Base-by-base conservation (phyloP, 2,888 invertebrate species). In the Mimumesa dahlbomi region DNA sequence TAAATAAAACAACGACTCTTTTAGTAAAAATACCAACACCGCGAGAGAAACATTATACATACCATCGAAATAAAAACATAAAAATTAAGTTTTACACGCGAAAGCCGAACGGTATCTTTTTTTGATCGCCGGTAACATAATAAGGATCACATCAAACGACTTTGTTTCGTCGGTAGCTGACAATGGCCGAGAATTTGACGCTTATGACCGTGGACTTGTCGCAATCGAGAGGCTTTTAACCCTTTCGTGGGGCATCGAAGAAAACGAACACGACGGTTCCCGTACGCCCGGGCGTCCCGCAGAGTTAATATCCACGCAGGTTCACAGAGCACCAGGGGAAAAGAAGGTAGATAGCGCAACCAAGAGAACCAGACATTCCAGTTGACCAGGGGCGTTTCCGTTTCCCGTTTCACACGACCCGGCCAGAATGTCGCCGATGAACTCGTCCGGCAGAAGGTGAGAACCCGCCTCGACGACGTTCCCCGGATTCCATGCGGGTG, bases 341-440 rank as follows among this genome's bases (percentile, higher is more conserved):
- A 21, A 38, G 43, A 50, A 25, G n/a, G n/a, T 22, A 45, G 45
- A 42, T 22, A 46, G 40, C 7, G 50, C 36, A 4, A 18, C 34
- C 31, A 25, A 25, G 52, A 57, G 59, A 56, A 72, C 62, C 64
- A 66, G 75, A 70, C 77, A 81, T 84, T 78, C 81, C 78, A 71
- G 67, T 76, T 64, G 73, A 69, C 68, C 63, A 77, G 64, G 48
- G 70, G 66, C 72, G 70, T 82, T 82, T 82, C 82, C 83, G 79
- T 83, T 82, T 82, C 79, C 79, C 77, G 81, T 81, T 82, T 82
- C 81, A 71, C 79, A 77, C 82, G 77, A 82, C 77, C 68, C 58
- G 75, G 46, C 49, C 77, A 57, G 73, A 75, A 73, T 73, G 74
- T 81, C 75, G 72, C 56, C 72, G 73, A 80, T 76, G 81, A 78